Base-by-base conservation (phyloP, 2,797 vertebrate genomes). In the Peromyscus nudipes region DNA sequence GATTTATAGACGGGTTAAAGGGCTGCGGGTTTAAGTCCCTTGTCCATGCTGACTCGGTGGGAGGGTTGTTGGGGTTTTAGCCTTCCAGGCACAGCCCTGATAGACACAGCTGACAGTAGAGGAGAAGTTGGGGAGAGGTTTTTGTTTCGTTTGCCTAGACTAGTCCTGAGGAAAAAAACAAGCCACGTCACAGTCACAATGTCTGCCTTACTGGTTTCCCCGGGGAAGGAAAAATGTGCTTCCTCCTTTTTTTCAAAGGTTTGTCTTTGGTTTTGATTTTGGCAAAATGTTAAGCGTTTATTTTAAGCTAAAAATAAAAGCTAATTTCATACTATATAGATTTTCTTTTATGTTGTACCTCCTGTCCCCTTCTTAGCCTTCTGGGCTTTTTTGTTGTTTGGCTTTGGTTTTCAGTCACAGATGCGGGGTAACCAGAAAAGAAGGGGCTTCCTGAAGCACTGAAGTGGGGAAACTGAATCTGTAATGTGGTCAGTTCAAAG, bases 291-390 rank as follows among this genome's bases (percentile, higher is more conserved):
- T 96, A 98, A 98, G 97, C 98, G 94, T 98, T 98, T 99, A 98
- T 99, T 98, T 99, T 99, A 92, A 98, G 95, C 97, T 98, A 95
- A 98, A 98, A 99, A 99, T 98, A 99, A 99, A 99, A 98, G 95
- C 98, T 99, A 99, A 98, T 99, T 99, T 99, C 98, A 69, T 98
- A 99, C 98, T 98, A 98, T 98, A 97, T 96, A 98, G 52, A 55
- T 97, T 98, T 97, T 91, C 34, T 89, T 92, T 98, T 97, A 97
- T 98, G 96, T 97, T 98, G 95, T 96, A 49, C 46, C 84, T 77
- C 1, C 25, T 95, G 23, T 64, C 25, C 69, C 27, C 67, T 34
- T 46, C 84, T 73, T 23, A 31, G 34, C 57, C 34, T 55, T 93
- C 69, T 67, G 75, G 29, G n/a, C 43, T 80, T 55, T 52, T 52